Conservation (phyloP, 2,888 invertebrate species). For the Teleiodes luculella region DNA sequence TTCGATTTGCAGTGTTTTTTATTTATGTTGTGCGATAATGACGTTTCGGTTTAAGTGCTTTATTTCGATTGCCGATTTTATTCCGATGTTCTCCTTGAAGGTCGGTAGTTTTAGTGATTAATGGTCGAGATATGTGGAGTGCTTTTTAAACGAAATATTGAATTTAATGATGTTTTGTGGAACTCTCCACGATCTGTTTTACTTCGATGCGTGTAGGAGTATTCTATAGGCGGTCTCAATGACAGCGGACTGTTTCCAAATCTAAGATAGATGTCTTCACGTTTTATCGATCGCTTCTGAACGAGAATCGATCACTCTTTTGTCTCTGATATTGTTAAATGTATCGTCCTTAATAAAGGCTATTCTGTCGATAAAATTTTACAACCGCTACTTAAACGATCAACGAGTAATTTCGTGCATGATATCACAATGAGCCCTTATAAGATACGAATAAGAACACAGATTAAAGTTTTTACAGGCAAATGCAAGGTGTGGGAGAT, state of each 20-base stretch:
- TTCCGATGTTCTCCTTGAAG: slow-evolving; percentile 76
- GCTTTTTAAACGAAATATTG: slow-evolving; percentile 78
- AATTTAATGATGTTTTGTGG: slow-evolving; percentile 76
- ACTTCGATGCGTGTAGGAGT: slow-evolving; percentile 52
- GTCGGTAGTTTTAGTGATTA: slow-evolving; percentile 78
- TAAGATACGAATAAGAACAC: slow-evolving; percentile 34
- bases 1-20: slow-evolving; percentile 71
- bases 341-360: slow-evolving; percentile 39
- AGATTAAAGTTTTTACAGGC: slow-evolving; percentile 25
- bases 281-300: slow-evolving; percentile 50
- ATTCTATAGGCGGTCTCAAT: slow-evolving; percentile 51
- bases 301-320: slow-evolving; percentile 34
- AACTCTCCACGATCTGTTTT: slow-evolving; percentile 57
- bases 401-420: slow-evolving; percentile 36
- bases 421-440: slow-evolving; percentile 40
- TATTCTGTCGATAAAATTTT: slow-evolving; percentile 42
- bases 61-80: slow-evolving; percentile 78
- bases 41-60: slow-evolving; percentile 79
- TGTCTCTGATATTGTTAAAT: slow-evolving; percentile 31
- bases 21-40: slow-evolving; percentile 79
- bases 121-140: slow-evolving; percentile 75
- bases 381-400: slow-evolving; percentile 34
- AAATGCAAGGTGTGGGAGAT: slow-evolving; percentile 19
- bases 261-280: slow-evolving; percentile 36
- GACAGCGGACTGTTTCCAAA: slow-evolving; percentile 46